Base-by-base conservation (phyloP, 2,888 invertebrate genomes). In the Leptogaster cylindrica region DNA sequence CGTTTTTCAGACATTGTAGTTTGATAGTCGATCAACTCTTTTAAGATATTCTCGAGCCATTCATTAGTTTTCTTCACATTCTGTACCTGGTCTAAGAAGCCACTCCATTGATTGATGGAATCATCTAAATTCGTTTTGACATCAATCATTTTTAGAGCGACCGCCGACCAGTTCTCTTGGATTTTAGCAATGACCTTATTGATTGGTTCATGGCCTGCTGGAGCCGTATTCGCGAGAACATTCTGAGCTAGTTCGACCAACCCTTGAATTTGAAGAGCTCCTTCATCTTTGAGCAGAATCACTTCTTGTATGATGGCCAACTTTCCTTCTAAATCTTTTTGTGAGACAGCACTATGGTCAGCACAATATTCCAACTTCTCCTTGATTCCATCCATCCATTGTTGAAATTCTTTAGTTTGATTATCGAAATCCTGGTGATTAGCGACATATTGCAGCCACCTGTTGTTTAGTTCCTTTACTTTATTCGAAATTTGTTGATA, bases 391-490 rank as follows among this genome's bases (percentile, higher is more conserved):
- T 90, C 88, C 25, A 97, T 85, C 95, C 95, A 95, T 69, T 89
- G 87, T 3, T 87, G 86, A 70, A 92, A 93, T 75, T 93, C 92
- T 0, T 88, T 86, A 0, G 93, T 83, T 75, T 90, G 88, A 70
- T 88, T 89, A 63, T 93, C 89, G 75, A 94, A 94, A 75, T 95
- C 93, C 82, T 93, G 91, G 77, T 95, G 95, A 25, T 88, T 89
- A 46, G 87, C 87, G 0, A 93, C 95, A 77, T 94, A 95, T 71
- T 93, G 92, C 75, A 95, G 93, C 97, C 97, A 97, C 73, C 93
- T 91, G 61, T 88, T 87, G 23, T 92, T 92, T 20, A 95, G 82
- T 75, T 97, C 96, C 83, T 96, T 97, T 0, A 95, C 91, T 79
- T 93, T 93, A 73, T 90, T 90, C 64, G 92, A 90, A 33, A 97